Base-by-base conservation (phyloP, 2,113 vertebrate species). In the Osmerus eperlanus region DNA sequence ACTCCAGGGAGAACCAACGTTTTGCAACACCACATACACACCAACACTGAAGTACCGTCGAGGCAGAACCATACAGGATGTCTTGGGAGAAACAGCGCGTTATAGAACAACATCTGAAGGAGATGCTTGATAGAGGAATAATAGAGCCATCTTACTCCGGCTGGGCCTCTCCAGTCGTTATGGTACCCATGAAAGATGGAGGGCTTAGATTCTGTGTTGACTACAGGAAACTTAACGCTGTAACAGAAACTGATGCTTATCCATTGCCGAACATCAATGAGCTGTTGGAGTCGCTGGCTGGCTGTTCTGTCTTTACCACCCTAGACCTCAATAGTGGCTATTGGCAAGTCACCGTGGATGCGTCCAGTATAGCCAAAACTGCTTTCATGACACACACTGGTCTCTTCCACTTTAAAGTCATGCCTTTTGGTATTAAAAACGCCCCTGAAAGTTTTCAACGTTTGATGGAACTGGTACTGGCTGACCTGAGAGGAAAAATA, bases 211-310 rank as follows among this genome's bases (percentile, higher is more conserved):
- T 58, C n/a, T 56, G 53, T 56, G 62, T 55, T 18, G 52, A 73
- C 28, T 66, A 67, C 53, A 21, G 23, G 14, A 73, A 65, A 28
- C 2, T 72, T 13, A 76, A 76, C 15, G 19, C 61, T 12, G 72
- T 36, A 15, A 62, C 68, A 11, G 23, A 72, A 1, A 12, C 41
- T 16, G 76, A 78, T 66, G 76, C 76, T 3, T 74, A 73, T 13
- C 73, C 65, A 11, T 47, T 74, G 15, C 70, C 68, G 4, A 53
- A 53, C 59, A 69, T 67, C 14, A 68, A 68, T 32, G 73, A 79
- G 15, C 67, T 75, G 1, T 15, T 75, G 29, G 74, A 77, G 16
- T 79, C 69, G 0, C 29, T 78, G 59, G 36, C 47, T 3, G 72
- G 77, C 2, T 36, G 67, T 12, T 23, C 53, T 4, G 7, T 71